Evolutionary conservation across 2,797 vertebrate genomes (phyloP).

Genomic region (Tenualosa ilisha): DNA sequence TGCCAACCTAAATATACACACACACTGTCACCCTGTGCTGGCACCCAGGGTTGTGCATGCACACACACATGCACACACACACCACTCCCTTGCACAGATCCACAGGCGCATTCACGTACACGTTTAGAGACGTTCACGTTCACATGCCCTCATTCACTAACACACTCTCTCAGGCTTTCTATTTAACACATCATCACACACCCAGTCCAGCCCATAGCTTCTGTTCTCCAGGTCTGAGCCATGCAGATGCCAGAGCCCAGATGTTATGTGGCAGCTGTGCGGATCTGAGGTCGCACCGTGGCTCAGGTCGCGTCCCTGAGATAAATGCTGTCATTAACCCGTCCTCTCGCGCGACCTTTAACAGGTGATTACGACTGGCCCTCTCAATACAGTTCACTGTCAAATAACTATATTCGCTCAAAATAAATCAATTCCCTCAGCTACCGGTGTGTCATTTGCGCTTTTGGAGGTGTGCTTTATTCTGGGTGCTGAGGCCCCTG

Average conservation of each 20-base stretch:
- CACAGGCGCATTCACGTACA: neutral
- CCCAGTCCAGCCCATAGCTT: neutral
- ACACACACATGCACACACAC: slow-evolving; percentile 23
- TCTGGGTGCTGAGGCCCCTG: neutral
- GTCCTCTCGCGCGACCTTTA: neutral
- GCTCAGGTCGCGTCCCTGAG: neutral
- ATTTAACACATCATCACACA: neutral
- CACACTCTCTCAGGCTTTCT: neutral
- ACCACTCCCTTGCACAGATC: neutral
- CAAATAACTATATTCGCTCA: slow-evolving; percentile 16
- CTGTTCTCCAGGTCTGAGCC: neutral
- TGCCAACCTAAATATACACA: neutral
- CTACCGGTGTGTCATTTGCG: neutral
- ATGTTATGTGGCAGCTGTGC: slow-evolving; percentile 15
- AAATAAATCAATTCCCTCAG: neutral
- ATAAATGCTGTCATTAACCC: slow-evolving; percentile 19
- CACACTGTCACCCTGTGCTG: neutral
- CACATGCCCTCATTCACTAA: neutral
- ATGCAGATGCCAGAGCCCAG: neutral
- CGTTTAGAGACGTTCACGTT: neutral
- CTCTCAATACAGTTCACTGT: neutral
- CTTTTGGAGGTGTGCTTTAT: neutral
- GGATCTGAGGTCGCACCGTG: neutral
- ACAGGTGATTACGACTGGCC: neutral
- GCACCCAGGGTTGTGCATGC: neutral